Conservation (phyloP, 2,888 invertebrate genomes). For the Microplitis manilae region DNA sequence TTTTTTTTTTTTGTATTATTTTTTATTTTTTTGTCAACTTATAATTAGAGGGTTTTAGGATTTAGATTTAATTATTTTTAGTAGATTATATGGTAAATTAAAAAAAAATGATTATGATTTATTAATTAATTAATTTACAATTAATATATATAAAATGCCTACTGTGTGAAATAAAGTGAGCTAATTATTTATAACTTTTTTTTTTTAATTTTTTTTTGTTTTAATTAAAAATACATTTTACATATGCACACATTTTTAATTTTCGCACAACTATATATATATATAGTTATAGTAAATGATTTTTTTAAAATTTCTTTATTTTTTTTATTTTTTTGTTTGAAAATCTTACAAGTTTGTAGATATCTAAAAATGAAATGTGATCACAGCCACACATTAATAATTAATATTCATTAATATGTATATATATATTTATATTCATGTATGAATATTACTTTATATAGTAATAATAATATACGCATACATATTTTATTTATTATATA, state of each 20-base stretch:
- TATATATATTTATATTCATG: constrained; percentile 49
- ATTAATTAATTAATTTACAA: constrained; percentile 1
- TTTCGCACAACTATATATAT: constrained; percentile 11
- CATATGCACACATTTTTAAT: constrained; percentile 7
- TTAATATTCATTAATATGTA: constrained; percentile 53
- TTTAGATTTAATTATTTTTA: background rate
- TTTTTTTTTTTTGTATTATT: too few species aligned
- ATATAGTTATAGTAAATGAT: constrained; percentile 31
- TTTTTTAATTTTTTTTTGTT: background rate
- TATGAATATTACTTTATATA: constrained; percentile 49
- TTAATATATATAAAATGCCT: background rate
- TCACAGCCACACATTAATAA: constrained; percentile 72
- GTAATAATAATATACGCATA: background rate
- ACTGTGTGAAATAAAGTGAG: background rate
- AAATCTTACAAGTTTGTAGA: constrained; percentile 46
- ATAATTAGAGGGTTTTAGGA: background rate
- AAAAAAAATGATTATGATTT: background rate
- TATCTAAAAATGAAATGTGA: constrained; percentile 67
- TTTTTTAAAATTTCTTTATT: constrained; percentile 20
- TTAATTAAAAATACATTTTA: background rate
- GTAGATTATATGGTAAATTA: background rate
- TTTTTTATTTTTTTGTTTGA: constrained; percentile 27
- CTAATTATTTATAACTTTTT: constrained; percentile 6
- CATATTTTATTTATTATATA: constrained; percentile 29
- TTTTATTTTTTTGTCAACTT: background rate